phyloP scores from a whole-genome alignment of 2,888 invertebrate genomes.

The Gordius sp. region DNA sequence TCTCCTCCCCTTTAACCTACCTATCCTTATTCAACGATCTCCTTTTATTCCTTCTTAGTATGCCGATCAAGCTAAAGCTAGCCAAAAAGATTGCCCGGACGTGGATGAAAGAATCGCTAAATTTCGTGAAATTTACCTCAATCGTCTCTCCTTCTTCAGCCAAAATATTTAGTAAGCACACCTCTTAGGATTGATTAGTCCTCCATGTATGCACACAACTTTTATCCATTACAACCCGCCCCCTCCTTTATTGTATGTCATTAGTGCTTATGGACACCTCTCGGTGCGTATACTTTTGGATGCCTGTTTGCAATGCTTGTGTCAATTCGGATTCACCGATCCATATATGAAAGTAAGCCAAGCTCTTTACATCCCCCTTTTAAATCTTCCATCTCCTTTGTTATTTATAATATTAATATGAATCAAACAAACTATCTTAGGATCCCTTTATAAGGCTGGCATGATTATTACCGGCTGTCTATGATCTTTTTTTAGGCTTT shows the following conservation, averaged over 20 bases:
- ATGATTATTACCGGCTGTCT: too few relatives aligned
- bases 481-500: too few relatives aligned
- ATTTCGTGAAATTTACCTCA: conserved; percentile 42
- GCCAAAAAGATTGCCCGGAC: conserved; percentile 46
- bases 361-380: not conserved
- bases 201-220: too few relatives aligned
- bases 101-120: conserved; percentile 50
- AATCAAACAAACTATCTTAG: not conserved
- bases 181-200: not conserved
- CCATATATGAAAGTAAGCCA: conserved; percentile 39
- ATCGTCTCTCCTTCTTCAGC: conserved; percentile 45
- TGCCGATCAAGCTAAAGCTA: conserved; percentile 49
- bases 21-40: too few relatives aligned
- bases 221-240: too few relatives aligned
- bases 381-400: not conserved
- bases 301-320: conserved; percentile 63
- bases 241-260: conserved; percentile 19
- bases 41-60: too few relatives aligned
- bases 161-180: conserved; percentile 48
- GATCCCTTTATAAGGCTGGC: too few relatives aligned
- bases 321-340: conserved; percentile 69
- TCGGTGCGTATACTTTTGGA: conserved; percentile 67
- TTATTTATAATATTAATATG: not conserved
- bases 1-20: too few relatives aligned
- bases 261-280: conserved; percentile 47